Base-by-base conservation (phyloP, 1,140 invertebrate species). In the Halictus rubicundus region DNA sequence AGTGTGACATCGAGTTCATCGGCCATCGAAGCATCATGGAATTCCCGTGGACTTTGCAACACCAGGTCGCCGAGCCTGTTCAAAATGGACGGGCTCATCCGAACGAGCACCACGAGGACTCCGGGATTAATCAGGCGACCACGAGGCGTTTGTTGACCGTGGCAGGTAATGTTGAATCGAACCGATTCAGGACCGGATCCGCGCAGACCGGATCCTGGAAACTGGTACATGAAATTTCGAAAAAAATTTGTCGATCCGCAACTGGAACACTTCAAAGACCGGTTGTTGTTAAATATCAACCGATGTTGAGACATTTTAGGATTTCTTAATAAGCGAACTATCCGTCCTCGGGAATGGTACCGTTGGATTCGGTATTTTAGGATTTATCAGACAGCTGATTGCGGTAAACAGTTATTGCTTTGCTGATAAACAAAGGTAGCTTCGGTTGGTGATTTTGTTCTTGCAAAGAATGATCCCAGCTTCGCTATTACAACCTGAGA, bases 11-110 rank as follows among this genome's bases (percentile, higher is more conserved):
- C 32, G 23, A 69, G 27, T 6, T 52, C 10, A 10, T 42, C 54
- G 27, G 16, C 7, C 52, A 71, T 42, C 46, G 32, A 19, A 2
- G 25, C 69, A 79, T 66, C 54, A 92, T 92, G 92, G 91, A 92
- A 81, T 92, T 92, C 74, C 82, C 91, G 19, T 92, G 92, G 92
- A 81, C 89, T 2, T 80, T 92, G 46, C 90, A 91, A 59, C 89
- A 92, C 68, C 90, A 90, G 46, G 66, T 78, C n/a, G 39, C 73
- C 9, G 90, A 91, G 66, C 23, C 81, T n/a, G 79, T 87, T 2
- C 89, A 89, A 39, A 74, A 60, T 39, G 73, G 81, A 37, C 75
- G 87, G 66, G 63, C 70, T 78, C 69, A 82, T 81, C 78, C 77
- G 61, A 84, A 32, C 78, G 89, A 83, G 52, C 87, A 83, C 60